Evolutionary conservation across 2,888 invertebrate genomes (phyloP).

Genomic region (Caenorhabditis virilis): DNA sequence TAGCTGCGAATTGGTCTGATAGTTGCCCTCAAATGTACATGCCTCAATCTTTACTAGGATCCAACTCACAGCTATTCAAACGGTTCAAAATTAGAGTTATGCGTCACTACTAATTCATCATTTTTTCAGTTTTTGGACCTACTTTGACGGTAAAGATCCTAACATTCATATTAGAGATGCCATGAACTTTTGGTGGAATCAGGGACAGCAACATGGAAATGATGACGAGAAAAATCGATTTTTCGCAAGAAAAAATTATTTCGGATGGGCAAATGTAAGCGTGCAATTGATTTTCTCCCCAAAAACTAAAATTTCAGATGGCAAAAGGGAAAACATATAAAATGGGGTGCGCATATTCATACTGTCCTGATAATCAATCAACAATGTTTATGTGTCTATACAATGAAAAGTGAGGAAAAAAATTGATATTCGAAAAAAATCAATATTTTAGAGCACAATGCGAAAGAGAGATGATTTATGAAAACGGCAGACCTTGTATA

Average conservation of each 20-base stretch:
- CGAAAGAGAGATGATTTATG: constrained; percentile 44
- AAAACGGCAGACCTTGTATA: constrained; percentile 41
- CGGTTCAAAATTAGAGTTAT: constrained; percentile 16
- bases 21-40: constrained; percentile 37
- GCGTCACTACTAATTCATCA: too few species aligned
- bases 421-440: too few species aligned
- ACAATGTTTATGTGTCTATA: constrained; percentile 45
- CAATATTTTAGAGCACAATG: constrained; percentile 3
- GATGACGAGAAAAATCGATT: constrained; percentile 41
- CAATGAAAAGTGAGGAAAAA: constrained; percentile 37
- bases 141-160: constrained; percentile 37
- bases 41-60: constrained; percentile 32
- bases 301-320: constrained; percentile 31
- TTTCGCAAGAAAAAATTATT: constrained; percentile 28
- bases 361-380: constrained; percentile 30
- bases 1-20: constrained; percentile 33
- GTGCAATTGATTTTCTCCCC: background rate
- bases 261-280: constrained; percentile 46
- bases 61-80: constrained; percentile 45
- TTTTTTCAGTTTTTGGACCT: constrained; percentile 38
- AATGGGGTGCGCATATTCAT: constrained; percentile 41
- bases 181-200: constrained; percentile 48
- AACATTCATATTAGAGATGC: constrained; percentile 38
- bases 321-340: constrained; percentile 48
- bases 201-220: constrained; percentile 39